Base-by-base conservation (phyloP, 2,888 invertebrate species). In the Acrobasis suavella region DNA sequence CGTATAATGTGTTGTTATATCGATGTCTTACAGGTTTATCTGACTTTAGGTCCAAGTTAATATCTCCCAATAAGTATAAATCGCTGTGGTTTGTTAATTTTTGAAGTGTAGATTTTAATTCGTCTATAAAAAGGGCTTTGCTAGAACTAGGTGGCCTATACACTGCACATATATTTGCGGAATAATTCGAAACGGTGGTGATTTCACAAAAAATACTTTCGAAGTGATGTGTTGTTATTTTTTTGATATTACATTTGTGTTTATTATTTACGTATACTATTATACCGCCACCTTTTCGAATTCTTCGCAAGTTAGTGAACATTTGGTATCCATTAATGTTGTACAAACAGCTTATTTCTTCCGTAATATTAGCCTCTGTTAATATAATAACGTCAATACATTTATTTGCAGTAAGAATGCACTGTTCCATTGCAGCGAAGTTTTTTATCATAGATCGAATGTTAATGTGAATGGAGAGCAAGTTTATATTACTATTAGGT, bases 281-380 rank as follows among this genome's bases (percentile, higher is more conserved):
- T 12, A 50, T 50, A 50, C 50, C 50, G n/a, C 50, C 50, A 10
- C 50, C 50, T 50, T 16, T 50, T 50, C 14, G 50, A 50, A 7
- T 3, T 14, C 9, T 50, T 7, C 50, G n/a, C 8, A 50, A 14
- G 14, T 50, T 10, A 14, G 50, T 50, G 16, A 12, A n/a, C 50
- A 50, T 50, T 15, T 50, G 7, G 16, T 50, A 50, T 7, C 16
- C 16, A 14, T 50, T n/a, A 15, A 50, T 15, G 8, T 10, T 8
- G 14, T 50, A 50, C 8, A 50, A n/a, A 14, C 50, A 50, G 16
- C 15, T 50, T 50, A 50, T 1, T n/a, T 5, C n/a, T 1, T 50
- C 50, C 9, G 12, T 7, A 14, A 50, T 50, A 16, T 50, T 50
- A 15, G 9, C 50, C 14, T 50, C 50, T n/a, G 50, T 50, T 14